phyloP scores from a whole-genome alignment of 2,888 invertebrate genomes.

The Sminthurides aquaticus region DNA sequence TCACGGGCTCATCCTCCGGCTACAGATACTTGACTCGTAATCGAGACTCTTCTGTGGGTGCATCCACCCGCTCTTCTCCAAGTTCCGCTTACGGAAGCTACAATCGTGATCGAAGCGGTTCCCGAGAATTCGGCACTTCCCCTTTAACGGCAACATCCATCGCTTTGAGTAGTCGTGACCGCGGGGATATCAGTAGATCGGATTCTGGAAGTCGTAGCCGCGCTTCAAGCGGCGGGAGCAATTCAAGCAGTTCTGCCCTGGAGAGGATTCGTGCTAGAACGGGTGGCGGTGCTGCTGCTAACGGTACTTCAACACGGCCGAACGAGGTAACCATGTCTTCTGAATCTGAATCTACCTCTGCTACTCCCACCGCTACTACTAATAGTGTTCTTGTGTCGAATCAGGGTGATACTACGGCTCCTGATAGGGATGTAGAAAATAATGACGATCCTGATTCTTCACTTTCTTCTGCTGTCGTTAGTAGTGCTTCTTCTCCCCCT shows the following conservation, averaged over 20 bases:
- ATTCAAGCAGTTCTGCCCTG: slow-evolving; percentile 4
- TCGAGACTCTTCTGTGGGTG: slow-evolving; percentile 11
- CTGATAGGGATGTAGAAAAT: slow-evolving; percentile 33
- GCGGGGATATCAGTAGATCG: no score
- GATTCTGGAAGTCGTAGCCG: not conserved
- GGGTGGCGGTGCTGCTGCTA: not conserved
- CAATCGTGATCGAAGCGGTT: slow-evolving; percentile 37
- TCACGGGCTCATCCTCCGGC: slow-evolving; percentile 17
- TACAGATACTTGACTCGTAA: slow-evolving; percentile 25
- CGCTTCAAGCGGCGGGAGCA: slow-evolving; percentile 6
- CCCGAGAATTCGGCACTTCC: slow-evolving; percentile 32
- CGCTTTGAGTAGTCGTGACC: slow-evolving; percentile 15
- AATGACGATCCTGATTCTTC: slow-evolving; percentile 25
- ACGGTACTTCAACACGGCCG: slow-evolving; percentile 22
- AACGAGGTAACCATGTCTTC: slow-evolving; percentile 35
- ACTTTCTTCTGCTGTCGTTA: slow-evolving; percentile 22
- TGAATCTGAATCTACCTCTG: slow-evolving; percentile 29
- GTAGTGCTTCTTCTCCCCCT: slow-evolving; percentile 15
- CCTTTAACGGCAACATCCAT: slow-evolving; percentile 23
- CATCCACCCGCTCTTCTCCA: slow-evolving; percentile 6
- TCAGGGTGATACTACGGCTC: slow-evolving; percentile 25
- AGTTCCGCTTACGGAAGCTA: slow-evolving; percentile 4
- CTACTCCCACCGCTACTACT: slow-evolving; percentile 32
- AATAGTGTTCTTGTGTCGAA: slow-evolving; percentile 24
- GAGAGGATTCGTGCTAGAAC: not conserved